Evolutionary conservation across 2,113 vertebrate species (phyloP), one percentile per base, ranked within the genome.

Genomic region (Toxotes chatareus): DNA sequence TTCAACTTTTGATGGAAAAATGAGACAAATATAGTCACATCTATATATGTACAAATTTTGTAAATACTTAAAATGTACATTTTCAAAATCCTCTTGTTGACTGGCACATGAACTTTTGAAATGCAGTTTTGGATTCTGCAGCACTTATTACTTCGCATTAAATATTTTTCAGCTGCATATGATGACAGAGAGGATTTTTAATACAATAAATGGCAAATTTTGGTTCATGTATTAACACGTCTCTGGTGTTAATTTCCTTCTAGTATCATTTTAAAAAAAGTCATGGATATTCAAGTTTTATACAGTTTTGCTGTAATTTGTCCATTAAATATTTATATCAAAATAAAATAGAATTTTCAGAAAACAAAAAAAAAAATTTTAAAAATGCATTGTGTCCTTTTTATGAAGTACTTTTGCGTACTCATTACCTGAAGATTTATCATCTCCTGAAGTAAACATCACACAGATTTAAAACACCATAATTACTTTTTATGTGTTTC

Each of bases 1-100:
- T 78, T 80, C 19, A 73, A 3, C 7, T 46, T 38, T 3, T 66
- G 57, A 85, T 84, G 80, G 73, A 80, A 86, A 83, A 69, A 49
- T 36, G 8, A 40, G 1, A 60, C 19, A 59, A 23, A 86, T n/a
- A 32, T 51, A 66, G 10, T 34, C 74, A 49, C 44, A 75, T n/a
- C 21, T 13, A 9, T 40, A 7, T n/a, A 7, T 49, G 44, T 17
- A 61, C 5, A 49, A 34, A 66, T 44, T 44, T 44, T 0, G 11
- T 2, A 44, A 44, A 6, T 44, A 44, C 9, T 2, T 7, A 1
- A 55, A 14, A 12, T 31, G 42, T 17, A 7, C 16, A 23, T 32
- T 7, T 34, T 27, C 2, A 16, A 42, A 23, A 56, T 56, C n/a
- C 55, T 11, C 12, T 31, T 56, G 11, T 7, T 53, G 49, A n/a